Evolutionary conservation across 2,113 vertebrate species (phyloP).

Genomic region (Melospiza melodia): DNA sequence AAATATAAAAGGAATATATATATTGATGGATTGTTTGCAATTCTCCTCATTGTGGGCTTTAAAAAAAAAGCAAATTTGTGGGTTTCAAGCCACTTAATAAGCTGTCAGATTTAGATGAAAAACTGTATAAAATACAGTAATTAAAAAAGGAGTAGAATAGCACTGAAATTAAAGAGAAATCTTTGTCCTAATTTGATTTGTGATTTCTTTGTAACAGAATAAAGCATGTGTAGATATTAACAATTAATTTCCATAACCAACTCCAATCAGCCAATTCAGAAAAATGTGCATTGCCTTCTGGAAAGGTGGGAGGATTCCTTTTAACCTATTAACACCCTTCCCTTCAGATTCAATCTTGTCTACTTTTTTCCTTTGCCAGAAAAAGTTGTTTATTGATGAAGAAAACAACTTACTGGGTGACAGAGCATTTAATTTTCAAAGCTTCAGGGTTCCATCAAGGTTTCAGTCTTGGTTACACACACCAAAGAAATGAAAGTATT

Average conservation of each 20-base stretch:
- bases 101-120: slow-evolving; percentile 20
- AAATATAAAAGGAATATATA: neutral
- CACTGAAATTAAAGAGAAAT: slow-evolving; percentile 48
- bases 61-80: slow-evolving; percentile 28
- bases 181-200: slow-evolving; percentile 58
- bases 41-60: neutral
- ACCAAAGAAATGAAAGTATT: neutral
- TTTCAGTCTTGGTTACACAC: neutral
- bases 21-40: neutral
- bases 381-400: neutral
- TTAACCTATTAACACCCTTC: slow-evolving; percentile 35
- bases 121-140: slow-evolving; percentile 28
- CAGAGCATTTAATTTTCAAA: neutral
- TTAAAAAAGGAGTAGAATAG: slow-evolving; percentile 30
- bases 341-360: neutral
- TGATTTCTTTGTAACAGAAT: slow-evolving; percentile 46
- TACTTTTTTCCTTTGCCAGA: neutral
- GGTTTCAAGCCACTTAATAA: slow-evolving; percentile 47
- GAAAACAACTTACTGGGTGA: neutral
- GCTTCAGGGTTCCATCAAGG: neutral
- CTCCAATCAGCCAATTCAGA: slow-evolving; percentile 22
- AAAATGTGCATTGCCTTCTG: neutral
- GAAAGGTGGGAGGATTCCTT: slow-evolving; percentile 23
- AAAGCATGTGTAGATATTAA: slow-evolving; percentile 42
- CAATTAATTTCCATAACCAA: slow-evolving; percentile 54